Conservation (phyloP, 2,888 invertebrate species). For the Stenoptilia bipunctidactyla region DNA sequence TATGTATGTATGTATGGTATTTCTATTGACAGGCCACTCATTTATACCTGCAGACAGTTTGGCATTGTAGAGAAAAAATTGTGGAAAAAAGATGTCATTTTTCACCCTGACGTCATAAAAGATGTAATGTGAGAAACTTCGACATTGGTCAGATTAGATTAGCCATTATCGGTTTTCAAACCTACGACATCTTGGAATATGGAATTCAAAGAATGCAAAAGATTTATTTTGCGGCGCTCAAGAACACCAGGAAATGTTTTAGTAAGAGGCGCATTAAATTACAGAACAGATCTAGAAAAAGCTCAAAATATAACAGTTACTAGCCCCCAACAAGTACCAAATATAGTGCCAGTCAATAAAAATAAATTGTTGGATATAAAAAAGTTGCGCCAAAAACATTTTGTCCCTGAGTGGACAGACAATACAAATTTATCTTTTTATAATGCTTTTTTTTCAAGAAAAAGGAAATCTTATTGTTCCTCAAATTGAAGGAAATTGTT, state of each 20-base stretch:
- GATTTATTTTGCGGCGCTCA: neutral
- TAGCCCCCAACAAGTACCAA: neutral
- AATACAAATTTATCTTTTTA: neutral
- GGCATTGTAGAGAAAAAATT: neutral
- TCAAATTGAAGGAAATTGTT: neutral
- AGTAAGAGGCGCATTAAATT: neutral
- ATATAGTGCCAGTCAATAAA: slow-evolving; percentile 1
- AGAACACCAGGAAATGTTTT: neutral
- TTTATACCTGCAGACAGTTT: neutral
- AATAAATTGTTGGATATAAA: neutral
- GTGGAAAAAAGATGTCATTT: too few species aligned
- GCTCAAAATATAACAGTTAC: neutral
- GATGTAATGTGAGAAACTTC: neutral
- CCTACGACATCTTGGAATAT: slow-evolving; percentile 1
- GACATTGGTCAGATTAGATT: neutral
- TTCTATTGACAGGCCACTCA: too few species aligned
- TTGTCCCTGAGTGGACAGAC: neutral
- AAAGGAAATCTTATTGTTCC: too few species aligned
- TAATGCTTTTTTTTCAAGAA: neutral
- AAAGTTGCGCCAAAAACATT: slow-evolving; percentile 1
- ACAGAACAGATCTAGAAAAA: neutral
- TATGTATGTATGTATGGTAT: too few species aligned
- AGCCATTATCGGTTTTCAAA: neutral
- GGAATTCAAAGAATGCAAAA: slow-evolving; percentile 2
- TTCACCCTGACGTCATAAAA: neutral